phyloP scores from a whole-genome alignment of 2,888 invertebrate genomes.

The Plagodis dolabraria region DNA sequence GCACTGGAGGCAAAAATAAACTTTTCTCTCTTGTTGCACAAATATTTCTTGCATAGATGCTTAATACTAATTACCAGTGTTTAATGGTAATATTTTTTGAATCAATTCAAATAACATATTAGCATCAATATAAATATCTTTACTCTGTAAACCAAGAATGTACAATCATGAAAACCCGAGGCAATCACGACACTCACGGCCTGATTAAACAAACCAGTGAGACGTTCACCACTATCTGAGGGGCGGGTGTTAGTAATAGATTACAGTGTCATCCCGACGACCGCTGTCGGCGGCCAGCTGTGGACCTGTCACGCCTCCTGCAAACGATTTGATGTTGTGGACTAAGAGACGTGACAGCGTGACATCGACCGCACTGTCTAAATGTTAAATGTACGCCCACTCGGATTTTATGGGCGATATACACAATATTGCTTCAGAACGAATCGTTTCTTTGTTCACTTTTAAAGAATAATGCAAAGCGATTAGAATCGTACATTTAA shows the following conservation, averaged over 20 bases:
- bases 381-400: slow-evolving; percentile 19
- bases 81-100: too few species aligned
- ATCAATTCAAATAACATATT: too few species aligned
- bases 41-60: too few species aligned
- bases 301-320: slow-evolving; percentile 53
- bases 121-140: too few species aligned
- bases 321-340: slow-evolving; percentile 44
- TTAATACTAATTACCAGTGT: too few species aligned
- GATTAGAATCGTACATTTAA: too few species aligned
- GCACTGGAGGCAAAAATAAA: too few species aligned
- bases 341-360: slow-evolving; percentile 10
- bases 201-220: slow-evolving; percentile 22
- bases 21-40: too few species aligned
- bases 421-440: background rate
- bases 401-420: slow-evolving; percentile 8
- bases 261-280: slow-evolving; percentile 64
- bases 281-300: slow-evolving; percentile 69
- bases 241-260: slow-evolving; percentile 59
- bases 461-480: too few species aligned
- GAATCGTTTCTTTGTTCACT: too few species aligned
- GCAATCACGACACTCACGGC: slow-evolving; percentile 6
- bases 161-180: background rate
- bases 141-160: too few species aligned
- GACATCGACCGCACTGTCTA: slow-evolving; percentile 6
- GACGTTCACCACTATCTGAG: slow-evolving; percentile 19